Percentiles rank a stretch among this genome's conserved stretches.
These are phyloP conservation scores for Prionailurus viverrinus DNA, from an alignment of 2,113 vertebrate genomes.

Conservation along the genomic window DNA sequence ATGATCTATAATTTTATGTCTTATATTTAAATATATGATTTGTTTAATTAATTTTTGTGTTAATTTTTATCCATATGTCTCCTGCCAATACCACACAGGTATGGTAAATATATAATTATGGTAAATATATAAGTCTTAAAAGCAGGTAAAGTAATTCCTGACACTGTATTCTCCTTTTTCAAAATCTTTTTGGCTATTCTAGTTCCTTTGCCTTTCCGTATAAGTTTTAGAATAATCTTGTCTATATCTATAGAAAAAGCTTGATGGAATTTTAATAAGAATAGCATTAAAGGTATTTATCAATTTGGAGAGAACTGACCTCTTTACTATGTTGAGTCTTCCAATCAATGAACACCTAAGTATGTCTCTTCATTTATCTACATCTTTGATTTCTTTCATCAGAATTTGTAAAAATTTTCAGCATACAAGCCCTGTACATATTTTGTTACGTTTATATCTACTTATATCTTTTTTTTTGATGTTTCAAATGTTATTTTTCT, in stretches of 20 bases:
- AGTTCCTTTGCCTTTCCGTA: conserved; percentile 60
- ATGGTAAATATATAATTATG: conserved; percentile 44
- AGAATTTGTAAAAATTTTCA: background rate
- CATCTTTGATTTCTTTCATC: conserved; percentile 51
- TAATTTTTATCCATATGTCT: background rate
- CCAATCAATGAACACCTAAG: background rate
- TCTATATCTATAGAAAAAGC: conserved; percentile 44
- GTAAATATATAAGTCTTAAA: conserved; percentile 58
- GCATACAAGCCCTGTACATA: background rate
- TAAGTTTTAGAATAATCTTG: conserved; percentile 62
- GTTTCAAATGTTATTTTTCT: background rate
- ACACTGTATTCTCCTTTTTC: conserved; percentile 50
- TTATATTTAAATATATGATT: conserved; percentile 49
- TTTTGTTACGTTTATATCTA: conserved; percentile 29
- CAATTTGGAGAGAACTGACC: conserved; percentile 45
- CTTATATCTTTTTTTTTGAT: background rate
- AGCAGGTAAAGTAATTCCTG: conserved; percentile 46
- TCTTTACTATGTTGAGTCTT: conserved; percentile 10
- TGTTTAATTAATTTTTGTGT: conserved; percentile 20
- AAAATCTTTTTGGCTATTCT: conserved; percentile 52
- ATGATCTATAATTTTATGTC: background rate
- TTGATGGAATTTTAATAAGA: conserved; percentile 47
- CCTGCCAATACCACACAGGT: conserved; percentile 20
- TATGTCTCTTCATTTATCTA: conserved; percentile 14
- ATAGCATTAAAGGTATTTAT: conserved; percentile 15